Evolutionary conservation across 2,113 vertebrate species (phyloP).

Genomic region (Pterophyllum scalare): DNA sequence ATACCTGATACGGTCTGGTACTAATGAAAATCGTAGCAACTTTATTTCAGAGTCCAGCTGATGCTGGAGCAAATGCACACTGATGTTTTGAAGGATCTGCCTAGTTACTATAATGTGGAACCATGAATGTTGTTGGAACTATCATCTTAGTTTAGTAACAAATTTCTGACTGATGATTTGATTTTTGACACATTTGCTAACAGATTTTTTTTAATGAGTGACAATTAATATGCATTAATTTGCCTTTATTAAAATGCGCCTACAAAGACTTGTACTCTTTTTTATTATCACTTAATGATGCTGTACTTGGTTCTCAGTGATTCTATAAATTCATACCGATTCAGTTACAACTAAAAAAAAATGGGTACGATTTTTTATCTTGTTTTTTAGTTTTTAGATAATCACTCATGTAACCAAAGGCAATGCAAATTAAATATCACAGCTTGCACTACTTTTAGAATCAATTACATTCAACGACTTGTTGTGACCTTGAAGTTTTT

Average conservation of each 20-base stretch:
- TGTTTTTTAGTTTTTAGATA: neutral
- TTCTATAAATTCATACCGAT: neutral
- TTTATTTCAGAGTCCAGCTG: neutral
- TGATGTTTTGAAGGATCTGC: neutral
- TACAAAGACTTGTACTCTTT: neutral
- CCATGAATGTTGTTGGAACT: neutral
- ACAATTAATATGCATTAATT: neutral
- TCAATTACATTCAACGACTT: neutral
- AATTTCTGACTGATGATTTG: neutral
- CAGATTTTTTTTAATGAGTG: neutral
- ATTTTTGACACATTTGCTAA: neutral
- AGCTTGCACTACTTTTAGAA: neutral
- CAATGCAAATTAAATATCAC: neutral
- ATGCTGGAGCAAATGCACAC: neutral
- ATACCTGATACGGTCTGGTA: neutral
- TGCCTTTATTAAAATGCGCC: neutral
- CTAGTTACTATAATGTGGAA: neutral
- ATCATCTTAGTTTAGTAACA: neutral
- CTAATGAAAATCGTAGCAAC: neutral
- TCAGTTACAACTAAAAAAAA: neutral
- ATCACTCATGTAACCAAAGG: neutral
- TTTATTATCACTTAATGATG: neutral
- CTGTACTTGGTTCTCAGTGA: neutral
- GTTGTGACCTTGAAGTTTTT: neutral
- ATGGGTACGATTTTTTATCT: neutral